Evolutionary conservation across 1,140 invertebrate species (phyloP), one percentile per base, ranked within the genome.

Genomic region (Drosophila equinoxialis): DNA sequence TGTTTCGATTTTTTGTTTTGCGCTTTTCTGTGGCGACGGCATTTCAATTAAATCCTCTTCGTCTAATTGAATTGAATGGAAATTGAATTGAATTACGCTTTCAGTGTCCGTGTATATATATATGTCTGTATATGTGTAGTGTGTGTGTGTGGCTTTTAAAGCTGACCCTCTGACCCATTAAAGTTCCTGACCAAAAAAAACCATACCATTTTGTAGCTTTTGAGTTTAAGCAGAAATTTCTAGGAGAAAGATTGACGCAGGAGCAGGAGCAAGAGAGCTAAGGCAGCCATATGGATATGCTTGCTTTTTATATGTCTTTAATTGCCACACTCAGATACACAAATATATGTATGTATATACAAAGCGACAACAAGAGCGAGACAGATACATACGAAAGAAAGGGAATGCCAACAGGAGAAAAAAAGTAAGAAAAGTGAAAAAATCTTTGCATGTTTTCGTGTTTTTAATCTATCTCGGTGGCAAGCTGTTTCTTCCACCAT

Each of bases 81-180:
- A 78, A 78, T 77, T 78, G 74, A 78, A 78, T 78, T 78, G 74
- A 71, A 67, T 64, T 42, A 59, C 58, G 69, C 61, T 64, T 45
- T 33, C 45, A 65, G 65, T 68, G 37, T 41, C 64, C 42, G 65
- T 41, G n/a, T 64, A 17, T 45, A n/a, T 51, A 20, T 51, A 11
- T 64, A 17, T 45, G 6, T 51, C 10, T 51, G 7, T 51, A 11
- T 57, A 33, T 8, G 14, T 55, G 65, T 37, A 26, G 13, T 41
- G 14, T 59, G 26, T 51, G 26, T 57, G 37, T 42, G 73, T 33
- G 59, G 7, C 63, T 65, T 60, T 75, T 68, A 76, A 76, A 68
- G 65, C 65, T 76, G 74, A 76, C 74, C 74, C 74, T 77, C 62
- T 77, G 75, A 77, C 74, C 75, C 74, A 77, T 77, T 77, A 71